A percentile compares a stretch with the other conserved stretches of the same genome.
These are phyloP conservation scores for Nerophis ophidion DNA, from an alignment of 2,113 vertebrate species.

Conservation along the genomic window DNA sequence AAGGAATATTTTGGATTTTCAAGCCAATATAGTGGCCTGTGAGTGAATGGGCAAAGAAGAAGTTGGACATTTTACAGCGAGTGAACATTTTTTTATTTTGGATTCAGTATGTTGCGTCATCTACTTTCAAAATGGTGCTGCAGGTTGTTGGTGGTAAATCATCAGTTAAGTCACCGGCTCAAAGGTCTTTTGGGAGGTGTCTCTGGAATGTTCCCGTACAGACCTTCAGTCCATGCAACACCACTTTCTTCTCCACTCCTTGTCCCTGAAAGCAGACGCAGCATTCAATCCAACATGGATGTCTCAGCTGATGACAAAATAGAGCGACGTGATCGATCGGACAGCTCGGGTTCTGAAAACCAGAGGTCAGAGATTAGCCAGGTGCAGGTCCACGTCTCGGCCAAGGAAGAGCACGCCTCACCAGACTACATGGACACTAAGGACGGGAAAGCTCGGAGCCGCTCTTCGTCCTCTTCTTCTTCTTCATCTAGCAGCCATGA, in stretches of 20 bases:
- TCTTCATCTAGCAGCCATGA: constrained; percentile 50
- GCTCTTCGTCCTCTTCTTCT: constrained; percentile 21
- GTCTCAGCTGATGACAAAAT: constrained; percentile 32
- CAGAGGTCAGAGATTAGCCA: constrained; percentile 32
- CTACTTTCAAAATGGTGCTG: too few relatives aligned
- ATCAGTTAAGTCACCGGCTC: constrained; percentile 52
- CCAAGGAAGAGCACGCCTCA: constrained; percentile 22
- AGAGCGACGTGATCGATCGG: neutral
- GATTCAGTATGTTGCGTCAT: too few relatives aligned
- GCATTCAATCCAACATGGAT: constrained; percentile 40
- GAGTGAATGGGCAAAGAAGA: neutral
- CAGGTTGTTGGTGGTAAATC: neutral
- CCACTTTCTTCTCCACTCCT: constrained; percentile 18
- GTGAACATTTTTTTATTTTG: too few relatives aligned
- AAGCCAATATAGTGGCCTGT: neutral
- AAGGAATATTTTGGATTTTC: too few relatives aligned
- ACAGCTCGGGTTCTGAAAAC: constrained; percentile 25
- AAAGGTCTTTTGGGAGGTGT: constrained; percentile 68
- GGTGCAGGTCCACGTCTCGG: constrained; percentile 32
- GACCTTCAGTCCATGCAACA: neutral
- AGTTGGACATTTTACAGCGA: neutral
- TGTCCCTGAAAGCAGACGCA: neutral
- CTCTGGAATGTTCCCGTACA: constrained; percentile 43
- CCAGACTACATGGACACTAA: constrained; percentile 54
- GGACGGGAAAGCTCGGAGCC: constrained; percentile 3